phyloP scores from a whole-genome alignment of 1,140 invertebrate genomes.

The Muscidifurax raptorellus region DNA sequence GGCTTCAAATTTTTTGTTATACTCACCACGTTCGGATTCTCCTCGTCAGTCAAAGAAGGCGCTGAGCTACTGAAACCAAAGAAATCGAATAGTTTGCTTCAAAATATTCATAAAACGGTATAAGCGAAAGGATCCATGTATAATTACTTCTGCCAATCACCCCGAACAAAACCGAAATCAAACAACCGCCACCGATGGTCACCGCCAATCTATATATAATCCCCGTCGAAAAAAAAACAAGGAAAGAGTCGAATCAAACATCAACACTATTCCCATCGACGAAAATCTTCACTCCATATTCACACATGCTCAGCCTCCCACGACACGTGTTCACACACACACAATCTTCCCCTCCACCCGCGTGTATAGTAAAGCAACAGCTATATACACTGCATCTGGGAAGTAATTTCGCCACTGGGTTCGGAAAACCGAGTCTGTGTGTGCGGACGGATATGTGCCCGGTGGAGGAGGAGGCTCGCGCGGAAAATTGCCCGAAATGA shows the following conservation, averaged over 20 bases:
- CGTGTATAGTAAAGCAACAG: too few species aligned
- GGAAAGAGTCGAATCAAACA: not conserved
- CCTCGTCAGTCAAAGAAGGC: too few species aligned
- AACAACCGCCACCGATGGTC: not conserved
- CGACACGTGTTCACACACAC: not conserved
- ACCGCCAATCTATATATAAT: too few species aligned
- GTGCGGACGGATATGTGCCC: not conserved
- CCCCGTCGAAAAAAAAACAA: not conserved
- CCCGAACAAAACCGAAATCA: not conserved
- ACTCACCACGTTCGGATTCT: too few species aligned
- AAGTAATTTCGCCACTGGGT: slow-evolving; percentile 7
- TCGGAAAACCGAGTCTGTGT: not conserved
- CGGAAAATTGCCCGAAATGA: slow-evolving; percentile 40
- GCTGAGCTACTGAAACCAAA: too few species aligned
- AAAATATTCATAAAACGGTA: too few species aligned
- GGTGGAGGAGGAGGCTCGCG: not conserved
- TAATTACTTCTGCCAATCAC: not conserved
- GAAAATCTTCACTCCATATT: not conserved
- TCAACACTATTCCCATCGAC: too few species aligned
- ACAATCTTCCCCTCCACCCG: too few species aligned
- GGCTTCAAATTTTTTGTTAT: too few species aligned
- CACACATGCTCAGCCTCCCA: not conserved
- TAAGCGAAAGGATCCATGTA: too few species aligned
- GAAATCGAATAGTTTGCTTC: too few species aligned
- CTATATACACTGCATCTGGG: not conserved